These are phyloP conservation scores for Protodeltote pygarga DNA, from an alignment of 2,888 invertebrate species.

Conservation along the genomic window DNA sequence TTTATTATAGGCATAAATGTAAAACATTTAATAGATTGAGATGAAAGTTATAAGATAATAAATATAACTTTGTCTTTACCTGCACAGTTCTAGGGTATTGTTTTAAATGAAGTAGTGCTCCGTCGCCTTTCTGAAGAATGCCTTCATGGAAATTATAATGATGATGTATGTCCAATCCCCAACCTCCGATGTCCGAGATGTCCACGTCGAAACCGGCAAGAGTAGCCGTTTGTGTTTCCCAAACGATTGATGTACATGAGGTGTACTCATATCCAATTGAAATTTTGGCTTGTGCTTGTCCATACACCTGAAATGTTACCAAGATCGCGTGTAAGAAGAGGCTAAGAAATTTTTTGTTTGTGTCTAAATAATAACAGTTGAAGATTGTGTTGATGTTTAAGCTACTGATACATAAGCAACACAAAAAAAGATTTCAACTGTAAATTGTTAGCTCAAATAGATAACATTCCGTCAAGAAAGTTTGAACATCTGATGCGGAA, in stretches of 20 bases:
- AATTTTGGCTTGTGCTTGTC: slow-evolving; percentile 94
- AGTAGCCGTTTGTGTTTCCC: slow-evolving; percentile 98
- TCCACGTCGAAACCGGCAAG: slow-evolving; percentile 98
- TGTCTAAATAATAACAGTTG: no score
- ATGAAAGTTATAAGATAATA: no score
- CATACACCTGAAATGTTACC: slow-evolving; percentile 87
- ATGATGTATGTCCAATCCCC: slow-evolving; percentile 99
- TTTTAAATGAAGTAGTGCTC: slow-evolving; percentile 97
- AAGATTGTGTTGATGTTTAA: no score
- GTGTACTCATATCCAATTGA: slow-evolving; percentile 98
- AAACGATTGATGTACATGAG: slow-evolving; percentile 94
- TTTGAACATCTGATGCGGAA: no score
- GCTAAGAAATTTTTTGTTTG: no score
- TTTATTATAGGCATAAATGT: no score
- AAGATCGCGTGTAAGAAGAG: not conserved
- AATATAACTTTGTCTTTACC: slow-evolving; percentile 52
- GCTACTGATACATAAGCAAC: no score
- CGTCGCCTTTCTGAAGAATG: slow-evolving; percentile 98
- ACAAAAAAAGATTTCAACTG: no score
- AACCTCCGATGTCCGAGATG: slow-evolving; percentile 98
- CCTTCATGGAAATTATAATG: slow-evolving; percentile 99
- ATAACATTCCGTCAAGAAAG: no score
- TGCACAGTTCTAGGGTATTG: slow-evolving; percentile 96
- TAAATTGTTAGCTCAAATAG: no score
- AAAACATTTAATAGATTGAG: no score